A percentile compares a stretch with the other conserved stretches of the same genome.
Evolutionary conservation across 2,888 invertebrate genomes (phyloP).

Genomic region (Hololepta plana): DNA sequence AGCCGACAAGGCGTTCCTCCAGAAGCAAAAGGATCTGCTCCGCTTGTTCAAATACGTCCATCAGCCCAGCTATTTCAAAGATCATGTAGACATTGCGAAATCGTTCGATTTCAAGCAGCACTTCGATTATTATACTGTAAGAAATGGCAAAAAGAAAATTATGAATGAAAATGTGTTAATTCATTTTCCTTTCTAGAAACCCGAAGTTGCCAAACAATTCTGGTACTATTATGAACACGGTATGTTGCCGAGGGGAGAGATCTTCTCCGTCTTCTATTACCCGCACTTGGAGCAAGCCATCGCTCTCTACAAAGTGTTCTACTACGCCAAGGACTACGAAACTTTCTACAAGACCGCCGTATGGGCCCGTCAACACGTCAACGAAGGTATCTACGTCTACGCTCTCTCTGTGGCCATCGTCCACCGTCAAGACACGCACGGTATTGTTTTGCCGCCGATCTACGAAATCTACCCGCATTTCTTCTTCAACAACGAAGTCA

Average conservation of each 20-base stretch:
- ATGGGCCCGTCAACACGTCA: conserved; percentile 46
- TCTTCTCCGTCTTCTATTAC: conserved; percentile 41
- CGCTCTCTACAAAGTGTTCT: conserved; percentile 45
- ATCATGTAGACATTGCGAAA: conserved; percentile 35
- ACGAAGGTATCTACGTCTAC: conserved; percentile 50
- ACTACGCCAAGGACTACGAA: conserved; percentile 49
- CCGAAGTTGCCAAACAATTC: conserved; percentile 38
- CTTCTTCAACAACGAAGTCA: conserved; percentile 49
- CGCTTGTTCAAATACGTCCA: conserved; percentile 41
- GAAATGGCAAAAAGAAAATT: conserved; percentile 7
- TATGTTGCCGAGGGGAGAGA: conserved; percentile 36
- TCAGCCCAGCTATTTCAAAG: conserved; percentile 37
- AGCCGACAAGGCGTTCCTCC: conserved; percentile 11
- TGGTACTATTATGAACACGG: conserved; percentile 34
- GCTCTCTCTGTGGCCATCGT: conserved; percentile 41
- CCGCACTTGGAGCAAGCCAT: conserved; percentile 41
- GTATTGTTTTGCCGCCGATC: conserved; percentile 45
- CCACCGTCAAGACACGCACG: conserved; percentile 43
- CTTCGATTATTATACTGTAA: conserved; percentile 25
- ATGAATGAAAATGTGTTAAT: conserved; percentile 1
- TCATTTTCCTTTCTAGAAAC: conserved; percentile 31
- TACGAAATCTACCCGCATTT: conserved; percentile 57
- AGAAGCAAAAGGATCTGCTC: conserved; percentile 28
- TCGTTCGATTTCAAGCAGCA: conserved; percentile 29
- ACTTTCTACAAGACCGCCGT: conserved; percentile 51